These are phyloP conservation scores for Elegia similella DNA, from an alignment of 2,888 invertebrate genomes.

Conservation along the genomic window DNA sequence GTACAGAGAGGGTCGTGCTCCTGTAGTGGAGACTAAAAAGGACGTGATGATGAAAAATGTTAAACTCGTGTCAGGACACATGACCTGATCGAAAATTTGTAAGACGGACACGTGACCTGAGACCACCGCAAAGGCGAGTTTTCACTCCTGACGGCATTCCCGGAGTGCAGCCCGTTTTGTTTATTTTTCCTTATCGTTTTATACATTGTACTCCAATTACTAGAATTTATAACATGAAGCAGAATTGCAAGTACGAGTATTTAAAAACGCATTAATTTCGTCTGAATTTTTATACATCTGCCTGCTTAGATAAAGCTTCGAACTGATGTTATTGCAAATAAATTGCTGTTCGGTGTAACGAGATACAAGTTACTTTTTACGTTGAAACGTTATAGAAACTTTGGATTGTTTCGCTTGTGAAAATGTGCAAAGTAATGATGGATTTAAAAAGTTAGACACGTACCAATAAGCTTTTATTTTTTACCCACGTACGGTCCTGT, in stretches of 20 bases:
- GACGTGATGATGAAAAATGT: no score
- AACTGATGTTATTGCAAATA: conserved; percentile 3
- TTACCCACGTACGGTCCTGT: not conserved
- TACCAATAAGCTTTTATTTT: not conserved
- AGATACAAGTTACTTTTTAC: conserved; percentile 6
- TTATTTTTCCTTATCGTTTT: no score
- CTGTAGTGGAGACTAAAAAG: no score
- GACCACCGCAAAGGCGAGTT: no score
- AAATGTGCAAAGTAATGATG: conserved; percentile 11
- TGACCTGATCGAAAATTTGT: no score
- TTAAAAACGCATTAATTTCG: not conserved
- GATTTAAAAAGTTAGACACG: not conserved
- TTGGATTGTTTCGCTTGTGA: conserved; percentile 3
- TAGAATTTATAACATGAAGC: not conserved
- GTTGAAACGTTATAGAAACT: not conserved
- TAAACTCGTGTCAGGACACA: no score
- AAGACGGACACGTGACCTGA: no score
- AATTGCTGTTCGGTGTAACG: not conserved
- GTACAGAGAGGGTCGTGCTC: no score
- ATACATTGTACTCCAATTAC: not conserved
- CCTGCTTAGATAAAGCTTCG: not conserved
- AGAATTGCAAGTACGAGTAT: not conserved
- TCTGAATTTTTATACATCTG: not conserved
- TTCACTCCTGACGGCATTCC: no score
- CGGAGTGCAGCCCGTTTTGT: no score